Percentiles rank a stretch among this genome's conserved stretches.
Conservation (phyloP, 1,140 invertebrate genomes). For the Pomacea maculata region DNA sequence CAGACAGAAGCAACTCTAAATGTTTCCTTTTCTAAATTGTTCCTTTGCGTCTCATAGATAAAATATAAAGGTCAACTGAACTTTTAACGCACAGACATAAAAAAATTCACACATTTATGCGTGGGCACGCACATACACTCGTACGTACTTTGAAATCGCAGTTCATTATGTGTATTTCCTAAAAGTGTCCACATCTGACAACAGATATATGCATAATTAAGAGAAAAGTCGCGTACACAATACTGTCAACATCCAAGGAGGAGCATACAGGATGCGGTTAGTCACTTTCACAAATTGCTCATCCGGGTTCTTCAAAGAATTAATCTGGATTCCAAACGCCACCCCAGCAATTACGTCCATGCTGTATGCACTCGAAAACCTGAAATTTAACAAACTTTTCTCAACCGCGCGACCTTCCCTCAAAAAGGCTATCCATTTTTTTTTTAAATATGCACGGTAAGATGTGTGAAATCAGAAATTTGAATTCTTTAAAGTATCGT, state of each 20-base stretch:
- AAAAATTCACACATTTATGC: no score
- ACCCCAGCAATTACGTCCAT: slow-evolving; percentile 72
- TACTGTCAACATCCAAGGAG: slow-evolving; percentile 5
- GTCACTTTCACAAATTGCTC: slow-evolving; percentile 51
- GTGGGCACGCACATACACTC: no score
- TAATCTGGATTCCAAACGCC: slow-evolving; percentile 70
- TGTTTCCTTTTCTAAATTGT: no score
- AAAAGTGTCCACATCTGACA: no score
- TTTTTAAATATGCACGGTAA: neutral
- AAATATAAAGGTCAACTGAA: no score
- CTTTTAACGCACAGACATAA: no score
- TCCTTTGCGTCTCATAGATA: no score
- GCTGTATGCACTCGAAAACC: slow-evolving; percentile 63
- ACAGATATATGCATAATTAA: no score
- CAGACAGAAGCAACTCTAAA: no score
- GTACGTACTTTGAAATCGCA: no score
- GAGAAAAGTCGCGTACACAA: neutral
- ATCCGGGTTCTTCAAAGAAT: slow-evolving; percentile 67
- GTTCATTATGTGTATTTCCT: no score
- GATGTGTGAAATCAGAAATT: neutral
- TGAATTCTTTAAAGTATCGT: neutral
- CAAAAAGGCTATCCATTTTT: neutral
- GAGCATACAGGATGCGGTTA: slow-evolving; percentile 37
- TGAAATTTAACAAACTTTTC: neutral
- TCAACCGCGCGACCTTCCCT: neutral